Evolutionary conservation across 2,797 vertebrate genomes (phyloP).

Genomic region (Sitta carolinensis): DNA sequence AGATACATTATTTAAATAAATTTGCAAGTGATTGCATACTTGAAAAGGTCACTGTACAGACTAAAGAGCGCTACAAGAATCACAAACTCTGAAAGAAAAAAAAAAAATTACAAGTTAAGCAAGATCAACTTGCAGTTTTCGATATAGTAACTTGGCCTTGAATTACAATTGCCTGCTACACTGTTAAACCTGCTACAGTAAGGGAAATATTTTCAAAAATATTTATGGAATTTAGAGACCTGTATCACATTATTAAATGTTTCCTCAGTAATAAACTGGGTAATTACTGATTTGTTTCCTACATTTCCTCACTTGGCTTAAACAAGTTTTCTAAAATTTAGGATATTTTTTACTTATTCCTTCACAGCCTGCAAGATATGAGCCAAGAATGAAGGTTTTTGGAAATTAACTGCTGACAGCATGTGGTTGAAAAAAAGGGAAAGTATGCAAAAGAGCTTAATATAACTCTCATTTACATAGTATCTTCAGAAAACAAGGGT

Average conservation of each 20-base stretch:
- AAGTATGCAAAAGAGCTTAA: not conserved
- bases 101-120: not conserved
- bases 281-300: not conserved
- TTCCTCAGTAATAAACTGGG: not conserved
- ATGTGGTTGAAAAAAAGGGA: not conserved
- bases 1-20: not conserved
- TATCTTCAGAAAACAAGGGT: not conserved
- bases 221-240: not conserved
- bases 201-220: not conserved
- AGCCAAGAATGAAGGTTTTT: not conserved
- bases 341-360: not conserved
- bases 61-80: not conserved
- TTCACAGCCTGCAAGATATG: not conserved
- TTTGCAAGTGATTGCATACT: not conserved
- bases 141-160: not conserved
- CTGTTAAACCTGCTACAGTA: not conserved
- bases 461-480: not conserved
- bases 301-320: not conserved
- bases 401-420: not conserved
- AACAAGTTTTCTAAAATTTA: not conserved
- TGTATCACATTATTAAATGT: not conserved
- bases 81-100: not conserved
- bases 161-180: not conserved
- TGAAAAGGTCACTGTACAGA: not conserved
- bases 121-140: not conserved